Conservation (phyloP, 2,797 vertebrate genomes). For the Ceryle rudis region DNA sequence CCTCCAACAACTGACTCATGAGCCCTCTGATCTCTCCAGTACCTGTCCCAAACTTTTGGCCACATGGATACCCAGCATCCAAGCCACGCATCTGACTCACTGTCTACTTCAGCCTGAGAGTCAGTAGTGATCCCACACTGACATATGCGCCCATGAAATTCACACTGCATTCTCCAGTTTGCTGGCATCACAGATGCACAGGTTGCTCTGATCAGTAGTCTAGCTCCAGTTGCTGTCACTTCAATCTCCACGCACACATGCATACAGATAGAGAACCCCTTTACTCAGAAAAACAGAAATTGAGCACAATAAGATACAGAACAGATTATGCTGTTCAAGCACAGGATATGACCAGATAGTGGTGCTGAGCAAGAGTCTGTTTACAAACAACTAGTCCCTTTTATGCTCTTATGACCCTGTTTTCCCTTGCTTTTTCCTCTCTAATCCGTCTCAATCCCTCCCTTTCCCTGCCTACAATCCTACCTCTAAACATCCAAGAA, state of each 20-base stretch:
- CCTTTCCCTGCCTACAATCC: not conserved
- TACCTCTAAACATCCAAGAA: not conserved
- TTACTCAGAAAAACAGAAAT: not conserved
- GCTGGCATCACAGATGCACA: not conserved
- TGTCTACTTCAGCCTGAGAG: not conserved
- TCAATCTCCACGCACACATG: not conserved
- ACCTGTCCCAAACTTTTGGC: not conserved
- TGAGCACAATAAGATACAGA: not conserved
- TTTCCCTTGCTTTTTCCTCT: not conserved
- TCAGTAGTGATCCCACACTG: not conserved
- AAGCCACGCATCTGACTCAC: not conserved
- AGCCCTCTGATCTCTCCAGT: not conserved
- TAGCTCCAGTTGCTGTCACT: not conserved
- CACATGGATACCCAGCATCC: not conserved
- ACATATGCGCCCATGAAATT: accelerated
- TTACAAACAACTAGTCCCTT: not conserved
- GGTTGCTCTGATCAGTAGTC: not conserved
- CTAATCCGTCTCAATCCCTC: not conserved
- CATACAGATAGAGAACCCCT: not conserved
- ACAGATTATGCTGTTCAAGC: not conserved
- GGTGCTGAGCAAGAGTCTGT: not conserved
- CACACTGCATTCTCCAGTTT: not conserved
- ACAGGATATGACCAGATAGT: not conserved
- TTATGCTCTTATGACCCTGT: not conserved
- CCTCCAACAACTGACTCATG: not conserved